Percentiles rank a stretch among this genome's conserved stretches.
phyloP scores from a whole-genome alignment of 2,113 vertebrate genomes.

The Anarhynchus alexandrinus region DNA sequence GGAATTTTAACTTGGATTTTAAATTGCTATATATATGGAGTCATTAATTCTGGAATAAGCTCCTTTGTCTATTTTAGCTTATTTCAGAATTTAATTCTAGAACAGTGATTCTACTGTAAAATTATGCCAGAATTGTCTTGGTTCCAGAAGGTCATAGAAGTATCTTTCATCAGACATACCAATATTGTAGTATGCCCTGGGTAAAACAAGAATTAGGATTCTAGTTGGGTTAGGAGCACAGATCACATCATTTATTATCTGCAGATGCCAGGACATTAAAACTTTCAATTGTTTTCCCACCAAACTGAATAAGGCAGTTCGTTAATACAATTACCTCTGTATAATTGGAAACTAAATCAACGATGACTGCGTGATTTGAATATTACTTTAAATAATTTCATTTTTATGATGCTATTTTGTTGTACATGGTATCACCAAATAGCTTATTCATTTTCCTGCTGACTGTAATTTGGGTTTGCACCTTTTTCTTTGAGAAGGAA shows the following conservation, averaged over 20 bases:
- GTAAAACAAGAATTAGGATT: slow-evolving; percentile 55
- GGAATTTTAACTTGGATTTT: not conserved
- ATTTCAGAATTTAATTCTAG: not conserved
- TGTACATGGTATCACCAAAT: slow-evolving; percentile 48
- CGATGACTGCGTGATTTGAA: slow-evolving; percentile 60
- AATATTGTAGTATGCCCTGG: not conserved
- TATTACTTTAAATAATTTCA: slow-evolving; percentile 71
- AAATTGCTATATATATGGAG: not conserved
- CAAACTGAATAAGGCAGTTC: slow-evolving; percentile 59
- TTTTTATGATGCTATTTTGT: slow-evolving; percentile 68
- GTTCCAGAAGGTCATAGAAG: not conserved
- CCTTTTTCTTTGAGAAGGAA: slow-evolving; percentile 34
- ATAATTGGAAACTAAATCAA: slow-evolving; percentile 75
- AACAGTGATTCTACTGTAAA: not conserved
- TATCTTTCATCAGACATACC: not conserved
- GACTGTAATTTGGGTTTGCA: slow-evolving; percentile 41
- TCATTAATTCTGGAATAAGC: not conserved
- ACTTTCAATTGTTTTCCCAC: slow-evolving; percentile 64
- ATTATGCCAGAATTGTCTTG: not conserved
- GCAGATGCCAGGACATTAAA: slow-evolving; percentile 62
- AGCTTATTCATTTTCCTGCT: slow-evolving; percentile 62
- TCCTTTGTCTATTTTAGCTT: not conserved
- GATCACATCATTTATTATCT: slow-evolving; percentile 59
- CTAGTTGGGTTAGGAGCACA: slow-evolving; percentile 42
- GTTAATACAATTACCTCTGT: slow-evolving; percentile 70